A percentile compares a stretch with the other conserved stretches of the same genome.
These are phyloP conservation scores for Ormyrus nitidulus DNA, from an alignment of 2,888 invertebrate species.

Conservation along the genomic window DNA sequence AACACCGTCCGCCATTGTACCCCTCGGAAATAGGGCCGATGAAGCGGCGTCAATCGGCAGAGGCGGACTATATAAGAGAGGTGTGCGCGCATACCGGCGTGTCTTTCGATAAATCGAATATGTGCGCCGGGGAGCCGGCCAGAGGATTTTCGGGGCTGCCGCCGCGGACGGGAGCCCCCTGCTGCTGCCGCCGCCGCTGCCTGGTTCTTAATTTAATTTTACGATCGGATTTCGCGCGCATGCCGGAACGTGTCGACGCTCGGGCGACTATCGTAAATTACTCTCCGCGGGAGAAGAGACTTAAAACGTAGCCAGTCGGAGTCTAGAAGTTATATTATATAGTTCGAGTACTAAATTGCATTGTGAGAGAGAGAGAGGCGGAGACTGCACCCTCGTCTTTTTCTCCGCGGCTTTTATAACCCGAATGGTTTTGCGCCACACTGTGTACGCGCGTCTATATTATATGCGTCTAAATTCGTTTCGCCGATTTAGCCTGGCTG, in stretches of 20 bases:
- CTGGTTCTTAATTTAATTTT: conserved; percentile 56
- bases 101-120: conserved; percentile 19
- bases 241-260: conserved; percentile 40
- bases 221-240: conserved; percentile 51
- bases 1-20: no score
- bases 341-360: conserved; percentile 33
- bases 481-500: no score
- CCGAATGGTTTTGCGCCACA: background rate
- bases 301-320: no score
- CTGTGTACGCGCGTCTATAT: background rate
- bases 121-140: conserved; percentile 8
- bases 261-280: conserved; percentile 36
- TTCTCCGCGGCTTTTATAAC: conserved; percentile 29
- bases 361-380: background rate
- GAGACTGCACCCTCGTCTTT: background rate
- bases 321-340: background rate
- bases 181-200: conserved; percentile 10
- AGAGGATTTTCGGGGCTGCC: conserved; percentile 7
- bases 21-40: no score
- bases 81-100: no score
- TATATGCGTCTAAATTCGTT: conserved; percentile 17
- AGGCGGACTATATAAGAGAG: no score
- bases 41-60: no score
- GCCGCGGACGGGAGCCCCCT: conserved; percentile 21
- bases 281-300: background rate